Base-by-base conservation (phyloP, 2,113 vertebrate genomes). In the Pao palembangensis region DNA sequence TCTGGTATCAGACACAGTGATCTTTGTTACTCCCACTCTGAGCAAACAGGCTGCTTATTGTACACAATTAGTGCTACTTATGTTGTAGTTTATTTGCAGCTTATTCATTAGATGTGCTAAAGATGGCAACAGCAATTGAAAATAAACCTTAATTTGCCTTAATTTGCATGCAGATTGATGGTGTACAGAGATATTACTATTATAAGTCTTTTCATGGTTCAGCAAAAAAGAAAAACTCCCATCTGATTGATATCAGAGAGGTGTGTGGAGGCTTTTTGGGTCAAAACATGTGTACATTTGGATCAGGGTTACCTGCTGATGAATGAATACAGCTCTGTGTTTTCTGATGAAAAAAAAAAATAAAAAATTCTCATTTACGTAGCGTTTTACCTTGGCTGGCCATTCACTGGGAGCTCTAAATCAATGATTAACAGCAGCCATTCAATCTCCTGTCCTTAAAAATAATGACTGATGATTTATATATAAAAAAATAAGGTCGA, bases 291-390 rank as follows among this genome's bases (percentile, higher is more conserved):
- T 72, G 49, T 61, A 52, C 58, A 43, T 66, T 60, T 58, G 63
- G 61, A 57, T 72, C 63, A 57, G 49, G 41, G 54, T 53, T 55
- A 48, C 48, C 44, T 48, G 51, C 65, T 41, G 48, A 71, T 85
- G 79, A 87, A 71, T 85, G 79, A 87, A 82, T 81, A 61, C 62
- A 44, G 23, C 56, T 64, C 80, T 86, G 79, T 86, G 51, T 72
- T 79, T 59, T 14, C 65, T 75, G 81, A 78, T 73, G 73, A 60
- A 72, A 31, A 44, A 14, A 44, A 44, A 47, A 47, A n/a, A n/a
- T n/a, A n/a, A n/a, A n/a, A n/a, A n/a, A n/a, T n/a, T n/a, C n/a
- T 15, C 25, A 19, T 48, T 74, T 46, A 55, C 21, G 21, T 57
- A 57, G 69, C 48, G 38, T 54, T 54, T 56, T 60, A 66, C 60